Conservation (phyloP, 2,113 vertebrate genomes). For the Kryptolebias marmoratus region DNA sequence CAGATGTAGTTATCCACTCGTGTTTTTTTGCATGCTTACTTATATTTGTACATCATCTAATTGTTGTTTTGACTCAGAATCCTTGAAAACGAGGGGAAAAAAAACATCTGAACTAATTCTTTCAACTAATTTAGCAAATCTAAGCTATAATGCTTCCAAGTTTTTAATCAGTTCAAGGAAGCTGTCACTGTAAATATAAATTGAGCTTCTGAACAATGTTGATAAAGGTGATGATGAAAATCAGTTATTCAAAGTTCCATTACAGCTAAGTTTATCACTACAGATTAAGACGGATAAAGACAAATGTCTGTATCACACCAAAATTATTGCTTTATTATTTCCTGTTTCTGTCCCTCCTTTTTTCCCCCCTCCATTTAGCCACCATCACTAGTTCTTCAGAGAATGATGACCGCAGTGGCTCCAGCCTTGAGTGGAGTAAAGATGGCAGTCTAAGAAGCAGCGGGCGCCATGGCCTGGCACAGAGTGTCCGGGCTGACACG, state of each 20-base stretch:
- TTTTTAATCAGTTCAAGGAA: constrained; percentile 41
- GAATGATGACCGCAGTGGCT: constrained; percentile 97
- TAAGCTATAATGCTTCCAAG: constrained; percentile 11
- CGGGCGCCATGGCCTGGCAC: constrained; percentile 84
- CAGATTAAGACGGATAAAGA: constrained; percentile 42
- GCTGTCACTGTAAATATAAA: constrained; percentile 30
- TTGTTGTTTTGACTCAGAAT: neutral
- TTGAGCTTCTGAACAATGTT: constrained; percentile 38
- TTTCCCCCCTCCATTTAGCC: constrained; percentile 77
- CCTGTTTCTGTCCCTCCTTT: constrained; percentile 8
- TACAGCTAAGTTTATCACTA: constrained; percentile 16
- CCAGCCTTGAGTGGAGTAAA: constrained; percentile 97
- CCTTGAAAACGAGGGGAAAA: neutral
- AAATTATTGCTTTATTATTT: constrained; percentile 5
- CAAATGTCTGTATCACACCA: constrained; percentile 34
- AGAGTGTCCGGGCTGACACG: constrained; percentile 87
- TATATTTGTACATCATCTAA: neutral
- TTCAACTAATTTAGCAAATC: constrained; percentile 33
- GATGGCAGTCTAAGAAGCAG: constrained; percentile 90
- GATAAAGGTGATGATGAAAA: constrained; percentile 45
- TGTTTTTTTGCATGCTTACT: neutral
- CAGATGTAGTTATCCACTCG: neutral
- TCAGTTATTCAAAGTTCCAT: constrained; percentile 32
- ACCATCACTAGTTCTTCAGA: constrained; percentile 99
- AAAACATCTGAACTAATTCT: neutral